Percentiles rank a stretch among this genome's conserved stretches.
Conservation (phyloP, 2,113 vertebrate genomes). For the Alces alces region DNA sequence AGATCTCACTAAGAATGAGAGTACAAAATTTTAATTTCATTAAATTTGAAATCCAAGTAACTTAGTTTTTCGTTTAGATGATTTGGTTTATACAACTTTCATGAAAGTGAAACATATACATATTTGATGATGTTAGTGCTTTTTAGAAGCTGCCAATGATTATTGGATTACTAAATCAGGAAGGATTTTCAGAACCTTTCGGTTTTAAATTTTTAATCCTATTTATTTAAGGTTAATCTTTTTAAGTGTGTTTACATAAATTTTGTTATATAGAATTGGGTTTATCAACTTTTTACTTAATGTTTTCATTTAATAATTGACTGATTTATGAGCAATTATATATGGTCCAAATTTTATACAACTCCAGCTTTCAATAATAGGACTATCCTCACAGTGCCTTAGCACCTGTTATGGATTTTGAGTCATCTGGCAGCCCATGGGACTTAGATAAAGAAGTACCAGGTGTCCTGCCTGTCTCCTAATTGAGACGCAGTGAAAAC, state of each 20-base stretch:
- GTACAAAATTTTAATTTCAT: slow-evolving; percentile 47
- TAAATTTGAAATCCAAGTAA: slow-evolving; percentile 47
- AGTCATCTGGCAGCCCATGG: slow-evolving; percentile 85
- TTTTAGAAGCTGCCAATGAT: slow-evolving; percentile 33
- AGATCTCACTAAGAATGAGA: slow-evolving; percentile 42
- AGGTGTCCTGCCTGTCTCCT: slow-evolving; percentile 85
- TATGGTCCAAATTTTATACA: slow-evolving; percentile 79
- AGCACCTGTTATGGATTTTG: slow-evolving; percentile 87
- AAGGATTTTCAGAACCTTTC: slow-evolving; percentile 50
- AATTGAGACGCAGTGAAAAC: slow-evolving; percentile 85
- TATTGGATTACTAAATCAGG: slow-evolving; percentile 57
- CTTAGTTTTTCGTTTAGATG: slow-evolving; percentile 32
- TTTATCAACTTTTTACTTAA: slow-evolving; percentile 65
- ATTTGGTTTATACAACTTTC: slow-evolving; percentile 38
- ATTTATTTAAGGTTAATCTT: slow-evolving; percentile 56
- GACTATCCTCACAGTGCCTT: slow-evolving; percentile 79
- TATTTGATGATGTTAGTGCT: slow-evolving; percentile 17
- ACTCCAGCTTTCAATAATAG: slow-evolving; percentile 78
- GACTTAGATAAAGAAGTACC: slow-evolving; percentile 86
- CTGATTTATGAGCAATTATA: slow-evolving; percentile 77
- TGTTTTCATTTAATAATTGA: slow-evolving; percentile 80
- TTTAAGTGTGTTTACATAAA: slow-evolving; percentile 63
- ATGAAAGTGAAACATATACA: not conserved
- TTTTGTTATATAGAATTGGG: slow-evolving; percentile 38
- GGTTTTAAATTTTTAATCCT: slow-evolving; percentile 62